phyloP scores from a whole-genome alignment of 2,888 invertebrate genomes.

The Coecobrya sp. region DNA sequence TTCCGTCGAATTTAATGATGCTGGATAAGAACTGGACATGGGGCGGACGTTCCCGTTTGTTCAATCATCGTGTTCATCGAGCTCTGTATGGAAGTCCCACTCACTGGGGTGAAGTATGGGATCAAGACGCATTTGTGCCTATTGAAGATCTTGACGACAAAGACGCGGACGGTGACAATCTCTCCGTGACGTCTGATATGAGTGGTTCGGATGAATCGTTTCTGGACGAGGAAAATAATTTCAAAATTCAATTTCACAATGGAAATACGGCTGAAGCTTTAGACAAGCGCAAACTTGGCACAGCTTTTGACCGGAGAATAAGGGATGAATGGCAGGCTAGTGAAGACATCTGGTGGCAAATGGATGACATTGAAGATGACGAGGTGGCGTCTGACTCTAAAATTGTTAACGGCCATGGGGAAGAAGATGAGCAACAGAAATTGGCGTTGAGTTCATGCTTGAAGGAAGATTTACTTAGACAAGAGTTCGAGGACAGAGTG shows the following conservation, averaged over 20 bases:
- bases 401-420: slow-evolving; percentile 17
- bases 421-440: neutral
- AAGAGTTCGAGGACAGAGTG: slow-evolving; percentile 81
- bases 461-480: slow-evolving; percentile 78
- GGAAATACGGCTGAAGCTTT: slow-evolving; percentile 95
- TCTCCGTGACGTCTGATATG: slow-evolving; percentile 88
- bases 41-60: slow-evolving; percentile 86
- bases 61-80: slow-evolving; percentile 86
- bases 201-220: slow-evolving; percentile 86
- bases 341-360: slow-evolving; percentile 87
- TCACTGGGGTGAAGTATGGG: slow-evolving; percentile 87
- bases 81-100: slow-evolving; percentile 86
- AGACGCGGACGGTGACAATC: slow-evolving; percentile 86
- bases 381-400: neutral
- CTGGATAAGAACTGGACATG: slow-evolving; percentile 87
- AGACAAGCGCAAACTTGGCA: slow-evolving; percentile 86
- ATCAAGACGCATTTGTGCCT: slow-evolving; percentile 86
- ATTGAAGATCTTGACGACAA: slow-evolving; percentile 85
- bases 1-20: slow-evolving; percentile 91
- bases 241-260: slow-evolving; percentile 94
- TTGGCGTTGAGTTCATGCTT: slow-evolving; percentile 30
- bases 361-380: slow-evolving; percentile 78
- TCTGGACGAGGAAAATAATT: slow-evolving; percentile 87
- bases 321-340: slow-evolving; percentile 88
- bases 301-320: slow-evolving; percentile 84